phyloP scores from a whole-genome alignment of 2,797 vertebrate species.

The Xerus rutilus region DNA sequence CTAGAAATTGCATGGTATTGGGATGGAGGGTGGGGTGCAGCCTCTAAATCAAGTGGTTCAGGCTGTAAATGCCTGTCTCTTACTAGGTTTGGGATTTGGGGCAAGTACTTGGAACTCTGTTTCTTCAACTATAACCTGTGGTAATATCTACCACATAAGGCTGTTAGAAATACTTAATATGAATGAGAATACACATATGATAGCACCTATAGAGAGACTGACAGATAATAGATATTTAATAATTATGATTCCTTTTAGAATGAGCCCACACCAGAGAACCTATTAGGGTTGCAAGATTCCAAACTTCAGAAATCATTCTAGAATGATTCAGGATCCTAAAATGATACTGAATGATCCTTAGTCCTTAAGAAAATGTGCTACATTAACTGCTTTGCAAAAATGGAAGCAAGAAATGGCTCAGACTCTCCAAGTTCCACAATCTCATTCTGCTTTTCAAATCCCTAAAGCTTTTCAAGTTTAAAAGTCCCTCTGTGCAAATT shows the following conservation, averaged over 20 bases:
- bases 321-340: neutral
- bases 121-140: neutral
- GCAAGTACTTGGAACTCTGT: neutral
- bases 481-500: constrained; percentile 46
- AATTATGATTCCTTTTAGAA: constrained; percentile 35
- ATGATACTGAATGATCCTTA: neutral
- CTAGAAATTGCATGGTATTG: neutral
- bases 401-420: neutral
- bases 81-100: neutral
- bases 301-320: constrained; percentile 43
- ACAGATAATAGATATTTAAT: neutral
- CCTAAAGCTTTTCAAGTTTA: constrained; percentile 33
- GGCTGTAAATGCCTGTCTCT: neutral
- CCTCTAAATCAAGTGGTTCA: neutral
- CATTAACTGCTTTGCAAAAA: constrained; percentile 31
- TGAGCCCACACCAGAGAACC: neutral
- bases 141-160: neutral
- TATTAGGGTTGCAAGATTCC: neutral
- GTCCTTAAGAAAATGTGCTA: constrained; percentile 14
- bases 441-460: neutral
- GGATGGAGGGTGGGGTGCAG: neutral
- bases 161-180: neutral
- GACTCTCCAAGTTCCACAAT: neutral
- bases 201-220: neutral
- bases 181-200: neutral